A percentile compares a stretch with the other conserved stretches of the same genome.
These are phyloP conservation scores for Archegozetes longisetosus DNA, from an alignment of 1,140 invertebrate genomes.

Conservation along the genomic window DNA sequence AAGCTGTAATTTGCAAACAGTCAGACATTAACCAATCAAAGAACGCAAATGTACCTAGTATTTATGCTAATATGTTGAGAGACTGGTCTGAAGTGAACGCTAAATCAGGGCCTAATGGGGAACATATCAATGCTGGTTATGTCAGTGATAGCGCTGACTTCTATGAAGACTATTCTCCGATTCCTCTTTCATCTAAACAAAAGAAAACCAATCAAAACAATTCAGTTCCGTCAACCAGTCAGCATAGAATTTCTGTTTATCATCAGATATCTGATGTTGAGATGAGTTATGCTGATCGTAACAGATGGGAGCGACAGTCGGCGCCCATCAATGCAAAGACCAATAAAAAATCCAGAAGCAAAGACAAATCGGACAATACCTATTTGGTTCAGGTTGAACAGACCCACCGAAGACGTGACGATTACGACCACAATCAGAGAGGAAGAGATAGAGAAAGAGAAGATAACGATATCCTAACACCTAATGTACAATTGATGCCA, in stretches of 20 bases:
- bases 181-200: no score
- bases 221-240: background rate
- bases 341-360: background rate
- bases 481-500: background rate
- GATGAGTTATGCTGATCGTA: background rate
- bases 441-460: background rate
- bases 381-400: background rate
- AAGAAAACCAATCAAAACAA: background rate
- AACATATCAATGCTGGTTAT: slow-evolving; percentile 9
- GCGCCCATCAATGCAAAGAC: background rate
- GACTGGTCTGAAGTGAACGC: background rate
- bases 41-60: no score
- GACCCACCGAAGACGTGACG: background rate
- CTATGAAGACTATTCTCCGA: background rate
- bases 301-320: background rate
- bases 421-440: background rate
- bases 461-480: background rate
- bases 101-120: background rate
- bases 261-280: background rate
- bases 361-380: background rate
- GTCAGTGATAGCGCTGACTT: slow-evolving; percentile 9
- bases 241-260: background rate
- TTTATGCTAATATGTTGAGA: background rate
- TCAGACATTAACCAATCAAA: background rate
- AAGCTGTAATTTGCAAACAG: background rate